phyloP scores from a whole-genome alignment of 1,140 invertebrate species.

The Dufourea novaeangliae region DNA sequence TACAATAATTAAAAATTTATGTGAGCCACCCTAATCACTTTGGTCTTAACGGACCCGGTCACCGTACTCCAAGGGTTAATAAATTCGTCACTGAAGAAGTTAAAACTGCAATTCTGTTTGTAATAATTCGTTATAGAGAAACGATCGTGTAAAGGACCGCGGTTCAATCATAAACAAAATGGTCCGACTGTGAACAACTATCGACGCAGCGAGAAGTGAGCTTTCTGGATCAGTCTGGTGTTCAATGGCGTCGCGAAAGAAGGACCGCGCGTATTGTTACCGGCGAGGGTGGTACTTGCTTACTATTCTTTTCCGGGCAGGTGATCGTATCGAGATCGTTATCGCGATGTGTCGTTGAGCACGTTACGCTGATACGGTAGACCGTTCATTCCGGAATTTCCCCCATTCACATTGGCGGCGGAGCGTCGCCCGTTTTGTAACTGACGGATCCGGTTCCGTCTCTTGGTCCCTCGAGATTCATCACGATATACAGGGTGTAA shows the following conservation, averaged over 20 bases:
- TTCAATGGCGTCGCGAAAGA: background rate
- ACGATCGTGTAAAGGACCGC: no score
- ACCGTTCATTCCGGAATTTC: constrained; percentile 5
- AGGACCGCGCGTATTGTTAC: background rate
- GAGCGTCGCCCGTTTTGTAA: background rate
- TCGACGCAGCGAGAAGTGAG: no score
- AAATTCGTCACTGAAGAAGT: no score
- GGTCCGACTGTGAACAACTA: no score
- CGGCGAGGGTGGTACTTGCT: background rate
- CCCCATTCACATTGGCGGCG: background rate
- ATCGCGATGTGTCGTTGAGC: constrained; percentile 12
- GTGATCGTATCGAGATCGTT: background rate
- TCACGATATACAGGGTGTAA: background rate
- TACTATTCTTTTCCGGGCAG: background rate
- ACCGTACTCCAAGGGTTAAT: no score
- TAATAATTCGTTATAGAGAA: no score
- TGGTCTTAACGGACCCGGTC: no score
- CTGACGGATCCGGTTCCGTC: background rate
- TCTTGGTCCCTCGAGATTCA: no score
- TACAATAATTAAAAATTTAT: no score
- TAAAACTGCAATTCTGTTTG: no score
- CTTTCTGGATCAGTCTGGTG: background rate
- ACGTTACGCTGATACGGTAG: constrained; percentile 19
- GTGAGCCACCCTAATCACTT: no score
- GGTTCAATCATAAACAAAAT: no score